Base-by-base conservation (phyloP, 2,113 vertebrate genomes). In the Odontophorus gujanensis region DNA sequence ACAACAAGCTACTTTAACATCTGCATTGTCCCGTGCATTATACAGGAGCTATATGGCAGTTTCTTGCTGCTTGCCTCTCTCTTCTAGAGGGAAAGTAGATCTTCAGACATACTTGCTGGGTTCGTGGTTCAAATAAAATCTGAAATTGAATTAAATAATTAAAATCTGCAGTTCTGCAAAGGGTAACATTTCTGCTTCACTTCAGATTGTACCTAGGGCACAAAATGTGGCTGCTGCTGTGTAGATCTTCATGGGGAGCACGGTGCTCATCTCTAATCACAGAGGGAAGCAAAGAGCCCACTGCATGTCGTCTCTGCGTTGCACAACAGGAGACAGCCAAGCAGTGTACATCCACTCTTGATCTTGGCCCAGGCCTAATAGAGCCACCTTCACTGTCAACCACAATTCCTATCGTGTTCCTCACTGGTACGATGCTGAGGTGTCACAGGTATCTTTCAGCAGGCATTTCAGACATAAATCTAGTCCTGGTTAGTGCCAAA, bases 1-100 rank as follows among this genome's bases (percentile, higher is more conserved):
- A 83, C 87, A 90, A 43, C 4, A 7, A 93, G 81, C 87, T 89
- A 2, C 87, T 94, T 89, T 83, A 87, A 84, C 68, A 86, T 94
- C 81, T 89, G 59, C 87, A 71, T 0, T 16, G 38, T 73, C 90
- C 88, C 8, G 8, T 45, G 53, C 63, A 55, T 86, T 80, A n/a
- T 61, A 51, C 30, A 89, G 51, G 25, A 78, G 50, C 45, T 94
- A 43, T 0, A 13, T n/a, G 62, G 50, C 45, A 8, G 1, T 36
- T 92, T 84, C 16, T 55, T 84, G n/a, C 57, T 77, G 72, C 61
- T 94, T 92, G 88, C 30, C 12, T 8, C 65, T 75, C 62, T 73
- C 78, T 90, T 93, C 42, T 17, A 21, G 21, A 78, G 57, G 67
- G 66, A 67, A 83, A 42, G 47, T 74, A 63, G 55, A 34, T 73